Evolutionary conservation across 1,140 invertebrate genomes (phyloP).

Genomic region (Contarinia nasturtii): DNA sequence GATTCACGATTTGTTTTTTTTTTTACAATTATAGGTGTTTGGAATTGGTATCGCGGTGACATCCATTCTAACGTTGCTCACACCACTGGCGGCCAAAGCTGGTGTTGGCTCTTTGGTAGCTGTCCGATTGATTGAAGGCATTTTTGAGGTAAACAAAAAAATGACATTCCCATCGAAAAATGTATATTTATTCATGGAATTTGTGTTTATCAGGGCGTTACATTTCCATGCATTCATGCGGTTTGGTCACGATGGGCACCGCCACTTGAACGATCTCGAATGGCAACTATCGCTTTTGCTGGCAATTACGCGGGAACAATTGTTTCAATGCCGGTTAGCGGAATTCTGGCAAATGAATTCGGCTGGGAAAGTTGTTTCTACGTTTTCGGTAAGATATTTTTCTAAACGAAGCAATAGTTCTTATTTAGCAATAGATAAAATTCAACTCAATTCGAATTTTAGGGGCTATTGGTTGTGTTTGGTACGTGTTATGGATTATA

Average conservation of each 20-base stretch:
- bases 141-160: slow-evolving; percentile 50
- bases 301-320: slow-evolving; percentile 91
- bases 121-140: slow-evolving; percentile 64
- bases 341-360: slow-evolving; percentile 59
- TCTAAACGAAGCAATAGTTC: too few species aligned
- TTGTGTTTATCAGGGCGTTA: too few species aligned
- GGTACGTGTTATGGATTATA: slow-evolving; percentile 50
- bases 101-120: slow-evolving; percentile 50
- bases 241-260: slow-evolving; percentile 99
- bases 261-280: slow-evolving; percentile 83
- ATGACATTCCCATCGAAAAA: not conserved
- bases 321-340: slow-evolving; percentile 86
- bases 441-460: slow-evolving; percentile 30
- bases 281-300: slow-evolving; percentile 95
- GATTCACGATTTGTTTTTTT: too few species aligned
- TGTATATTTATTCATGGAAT: not conserved
- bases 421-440: too few species aligned
- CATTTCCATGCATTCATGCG: slow-evolving; percentile 97
- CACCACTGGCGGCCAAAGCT: slow-evolving; percentile 51
- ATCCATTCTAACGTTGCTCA: slow-evolving; percentile 63
- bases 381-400: slow-evolving; percentile 10
- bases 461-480: slow-evolving; percentile 52
- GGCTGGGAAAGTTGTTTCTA: slow-evolving; percentile 84
- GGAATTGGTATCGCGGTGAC: slow-evolving; percentile 63
- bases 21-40: slow-evolving; percentile 36